A percentile compares a stretch with the other conserved stretches of the same genome.
These are phyloP conservation scores for Metalampra italica DNA, from an alignment of 2,888 invertebrate genomes.

Conservation along the genomic window DNA sequence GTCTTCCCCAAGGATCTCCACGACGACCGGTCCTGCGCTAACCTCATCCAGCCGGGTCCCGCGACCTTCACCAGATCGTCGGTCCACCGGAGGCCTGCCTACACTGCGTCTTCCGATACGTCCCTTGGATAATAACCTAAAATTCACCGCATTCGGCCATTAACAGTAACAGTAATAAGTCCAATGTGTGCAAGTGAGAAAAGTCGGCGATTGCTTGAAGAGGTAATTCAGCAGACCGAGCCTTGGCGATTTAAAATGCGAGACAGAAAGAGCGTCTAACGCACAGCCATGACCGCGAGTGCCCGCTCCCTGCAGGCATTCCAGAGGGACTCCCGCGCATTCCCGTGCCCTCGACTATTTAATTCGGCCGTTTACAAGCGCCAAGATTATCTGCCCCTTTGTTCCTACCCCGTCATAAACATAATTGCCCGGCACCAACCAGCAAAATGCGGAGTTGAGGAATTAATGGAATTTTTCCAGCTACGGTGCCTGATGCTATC, in stretches of 20 bases:
- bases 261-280: neutral
- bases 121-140: too few species aligned
- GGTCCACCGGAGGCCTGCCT: too few species aligned
- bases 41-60: too few species aligned
- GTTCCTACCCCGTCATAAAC: neutral
- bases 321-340: neutral
- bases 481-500: too few species aligned
- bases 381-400: neutral
- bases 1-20: too few species aligned
- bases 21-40: too few species aligned
- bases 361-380: constrained; percentile 7
- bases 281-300: neutral
- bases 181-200: too few species aligned
- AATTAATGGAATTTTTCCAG: neutral
- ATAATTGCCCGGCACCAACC: neutral
- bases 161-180: too few species aligned
- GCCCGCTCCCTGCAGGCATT: neutral
- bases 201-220: neutral
- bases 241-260: neutral
- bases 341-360: constrained; percentile 3
- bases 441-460: neutral
- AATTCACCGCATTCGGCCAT: too few species aligned
- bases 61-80: too few species aligned
- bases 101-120: too few species aligned
- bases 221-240: too few species aligned